phyloP scores from a whole-genome alignment of 2,797 vertebrate species.

The Melanotaenia boesemani region DNA sequence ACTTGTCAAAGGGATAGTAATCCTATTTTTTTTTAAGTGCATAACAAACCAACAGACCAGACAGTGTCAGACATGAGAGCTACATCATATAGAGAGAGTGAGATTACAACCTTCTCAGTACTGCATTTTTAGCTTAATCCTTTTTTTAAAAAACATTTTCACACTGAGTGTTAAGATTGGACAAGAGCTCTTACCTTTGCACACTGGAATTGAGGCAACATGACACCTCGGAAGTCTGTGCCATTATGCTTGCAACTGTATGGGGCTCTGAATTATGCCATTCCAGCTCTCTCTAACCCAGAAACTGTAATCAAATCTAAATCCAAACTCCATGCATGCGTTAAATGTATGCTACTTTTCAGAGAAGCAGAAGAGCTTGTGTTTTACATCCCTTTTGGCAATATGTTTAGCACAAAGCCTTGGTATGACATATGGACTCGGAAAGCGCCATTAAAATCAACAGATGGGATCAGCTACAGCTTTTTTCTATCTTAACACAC shows the following conservation, averaged over 20 bases:
- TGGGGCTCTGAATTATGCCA: not conserved
- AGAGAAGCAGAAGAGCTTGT: not conserved
- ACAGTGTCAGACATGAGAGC: no score
- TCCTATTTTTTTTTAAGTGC: no score
- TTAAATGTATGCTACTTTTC: not conserved
- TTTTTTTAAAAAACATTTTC: no score
- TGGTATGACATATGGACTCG: conserved; percentile 47
- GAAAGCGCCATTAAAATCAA: conserved; percentile 69
- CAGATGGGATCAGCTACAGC: conserved; percentile 55
- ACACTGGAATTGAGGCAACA: no score
- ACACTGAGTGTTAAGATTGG: no score
- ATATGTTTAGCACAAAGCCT: conserved; percentile 55
- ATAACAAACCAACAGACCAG: no score
- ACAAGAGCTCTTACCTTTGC: no score
- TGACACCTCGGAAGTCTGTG: no score
- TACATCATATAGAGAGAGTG: no score
- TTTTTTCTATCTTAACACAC: conserved; percentile 39
- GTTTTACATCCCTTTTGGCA: conserved; percentile 26
- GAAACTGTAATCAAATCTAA: not conserved
- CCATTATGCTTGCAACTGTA: not conserved
- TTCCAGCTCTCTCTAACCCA: not conserved
- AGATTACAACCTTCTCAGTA: no score
- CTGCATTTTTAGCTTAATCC: no score
- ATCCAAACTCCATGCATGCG: no score
- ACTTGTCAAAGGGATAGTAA: not conserved